Percentiles rank a stretch among this genome's conserved stretches.
Evolutionary conservation across 2,888 invertebrate genomes (phyloP).

Genomic region (Allolobophora icterica): DNA sequence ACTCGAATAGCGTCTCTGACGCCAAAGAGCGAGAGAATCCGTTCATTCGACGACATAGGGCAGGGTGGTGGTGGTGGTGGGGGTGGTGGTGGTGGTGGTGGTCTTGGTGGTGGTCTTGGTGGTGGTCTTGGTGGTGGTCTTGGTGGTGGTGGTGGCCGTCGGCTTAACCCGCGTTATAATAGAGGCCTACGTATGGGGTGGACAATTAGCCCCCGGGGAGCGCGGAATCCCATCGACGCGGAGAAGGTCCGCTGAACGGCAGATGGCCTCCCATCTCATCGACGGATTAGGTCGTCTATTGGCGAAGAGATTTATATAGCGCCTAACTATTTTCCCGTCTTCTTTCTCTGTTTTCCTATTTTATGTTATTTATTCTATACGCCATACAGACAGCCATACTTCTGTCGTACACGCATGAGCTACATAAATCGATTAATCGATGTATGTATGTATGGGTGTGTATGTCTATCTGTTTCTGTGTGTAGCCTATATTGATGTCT

Average conservation of each 20-base stretch:
- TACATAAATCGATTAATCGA: not conserved
- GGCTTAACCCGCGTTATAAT: not conserved
- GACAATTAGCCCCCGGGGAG: not conserved
- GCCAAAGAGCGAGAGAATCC: not conserved
- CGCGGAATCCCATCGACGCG: not conserved
- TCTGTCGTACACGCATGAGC: not conserved
- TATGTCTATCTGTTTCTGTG: not conserved
- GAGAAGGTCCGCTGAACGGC: not conserved
- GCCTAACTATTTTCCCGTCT: not conserved
- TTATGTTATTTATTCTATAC: not conserved
- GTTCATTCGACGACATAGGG: not conserved
- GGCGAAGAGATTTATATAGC: not conserved
- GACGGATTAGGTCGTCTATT: not conserved
- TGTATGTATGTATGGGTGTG: not conserved
- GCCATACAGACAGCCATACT: not conserved
- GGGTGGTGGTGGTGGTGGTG: too few species aligned
- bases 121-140: too few species aligned
- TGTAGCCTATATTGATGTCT: not conserved
- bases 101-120: too few species aligned
- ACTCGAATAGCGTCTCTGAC: not conserved
- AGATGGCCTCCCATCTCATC: not conserved
- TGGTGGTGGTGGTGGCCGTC: not conserved
- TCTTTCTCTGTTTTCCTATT: not conserved
- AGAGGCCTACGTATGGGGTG: constrained; percentile 1
- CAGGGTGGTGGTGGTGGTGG: too few species aligned